Percentiles rank a stretch among this genome's conserved stretches.
These are phyloP conservation scores for Galaxea fascicularis DNA, from an alignment of 92 coral and sea anemone genomes.

Conservation along the genomic window DNA sequence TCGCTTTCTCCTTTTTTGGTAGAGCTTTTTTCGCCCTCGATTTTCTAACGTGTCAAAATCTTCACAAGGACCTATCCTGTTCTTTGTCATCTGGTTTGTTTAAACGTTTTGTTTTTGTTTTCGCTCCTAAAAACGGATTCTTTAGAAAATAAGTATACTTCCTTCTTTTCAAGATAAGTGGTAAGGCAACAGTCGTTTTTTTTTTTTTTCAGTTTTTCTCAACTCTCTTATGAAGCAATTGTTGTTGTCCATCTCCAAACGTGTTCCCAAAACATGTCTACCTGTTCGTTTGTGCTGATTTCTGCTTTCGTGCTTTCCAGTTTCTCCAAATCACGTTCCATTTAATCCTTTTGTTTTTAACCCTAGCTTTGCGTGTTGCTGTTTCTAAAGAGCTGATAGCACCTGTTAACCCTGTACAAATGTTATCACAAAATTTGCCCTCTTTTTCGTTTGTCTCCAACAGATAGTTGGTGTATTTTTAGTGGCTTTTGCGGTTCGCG, in stretches of 20 bases:
- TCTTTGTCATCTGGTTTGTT: no score
- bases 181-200: neutral
- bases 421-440: neutral
- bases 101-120: neutral
- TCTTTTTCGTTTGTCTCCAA: neutral
- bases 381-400: neutral
- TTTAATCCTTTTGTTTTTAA: neutral
- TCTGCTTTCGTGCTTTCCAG: neutral
- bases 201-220: no score
- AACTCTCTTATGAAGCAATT: no score
- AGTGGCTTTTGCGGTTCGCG: neutral
- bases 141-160: no score
- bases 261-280: no score
- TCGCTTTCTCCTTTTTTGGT: no score
- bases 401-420: neutral
- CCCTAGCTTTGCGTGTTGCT: slow-evolving; percentile 33
- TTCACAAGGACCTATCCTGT: no score
- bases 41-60: no score
- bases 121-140: neutral
- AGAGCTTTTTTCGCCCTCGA: no score
- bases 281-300: no score
- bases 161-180: neutral
- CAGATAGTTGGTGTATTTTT: neutral
- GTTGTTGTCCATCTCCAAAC: no score
- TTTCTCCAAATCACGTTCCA: no score